A percentile compares a stretch with the other conserved stretches of the same genome.
phyloP scores from a whole-genome alignment of 2,888 invertebrate species.

The Cerceris ruficornis region DNA sequence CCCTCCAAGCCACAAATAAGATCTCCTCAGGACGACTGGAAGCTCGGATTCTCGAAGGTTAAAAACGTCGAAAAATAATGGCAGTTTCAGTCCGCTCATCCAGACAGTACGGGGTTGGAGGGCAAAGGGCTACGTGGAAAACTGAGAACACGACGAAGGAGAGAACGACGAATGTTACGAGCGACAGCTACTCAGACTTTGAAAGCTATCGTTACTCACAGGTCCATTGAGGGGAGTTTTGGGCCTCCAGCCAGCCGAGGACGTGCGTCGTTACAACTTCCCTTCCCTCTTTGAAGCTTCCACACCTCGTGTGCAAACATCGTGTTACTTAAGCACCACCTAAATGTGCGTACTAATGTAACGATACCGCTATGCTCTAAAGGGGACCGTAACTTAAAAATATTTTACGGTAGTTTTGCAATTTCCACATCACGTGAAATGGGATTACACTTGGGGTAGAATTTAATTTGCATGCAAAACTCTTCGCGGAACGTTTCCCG shows the following conservation, averaged over 20 bases:
- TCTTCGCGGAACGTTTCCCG: too few relatives aligned
- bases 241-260: constrained; percentile 28
- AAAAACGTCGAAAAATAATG: constrained; percentile 59
- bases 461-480: constrained; percentile 52
- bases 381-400: neutral
- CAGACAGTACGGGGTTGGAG: neutral
- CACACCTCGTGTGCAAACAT: constrained; percentile 4
- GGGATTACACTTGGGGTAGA: constrained; percentile 29
- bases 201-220: constrained; percentile 55
- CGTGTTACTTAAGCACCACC: neutral
- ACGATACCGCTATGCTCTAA: neutral
- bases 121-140: constrained; percentile 7
- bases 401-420: constrained; percentile 2
- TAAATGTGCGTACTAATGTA: constrained; percentile 9
- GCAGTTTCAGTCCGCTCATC: constrained; percentile 15
- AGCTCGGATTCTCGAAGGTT: constrained; percentile 25
- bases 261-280: constrained; percentile 28
- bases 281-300: constrained; percentile 22
- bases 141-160: constrained; percentile 27
- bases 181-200: constrained; percentile 46
- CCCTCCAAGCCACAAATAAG: neutral
- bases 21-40: constrained; percentile 13
- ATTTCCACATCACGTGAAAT: constrained; percentile 25
- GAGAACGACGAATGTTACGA: constrained; percentile 38
- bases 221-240: constrained; percentile 40